Percentiles rank a stretch among this genome's conserved stretches.
Evolutionary conservation across 30 jellyfish, hydroid and myxozoan species (phyloP).

Genomic region (Hydractinia echinata): DNA sequence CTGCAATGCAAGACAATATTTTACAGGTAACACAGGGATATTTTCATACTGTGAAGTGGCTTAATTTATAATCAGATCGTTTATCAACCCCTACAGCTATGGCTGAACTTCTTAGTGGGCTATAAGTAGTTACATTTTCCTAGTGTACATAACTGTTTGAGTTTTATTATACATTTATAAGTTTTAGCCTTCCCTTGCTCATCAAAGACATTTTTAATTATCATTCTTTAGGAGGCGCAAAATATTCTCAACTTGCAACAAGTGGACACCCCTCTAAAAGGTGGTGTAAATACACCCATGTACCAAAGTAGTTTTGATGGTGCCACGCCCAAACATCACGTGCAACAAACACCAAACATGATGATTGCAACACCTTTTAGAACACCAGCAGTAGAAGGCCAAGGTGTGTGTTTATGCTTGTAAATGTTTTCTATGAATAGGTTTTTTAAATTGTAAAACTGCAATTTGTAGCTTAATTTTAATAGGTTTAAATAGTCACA

Average conservation of each 20-base stretch:
- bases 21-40: slow-evolving; percentile 50
- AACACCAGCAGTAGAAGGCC: slow-evolving; percentile 82
- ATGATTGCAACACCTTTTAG: slow-evolving; percentile 84
- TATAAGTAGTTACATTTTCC: too few relatives aligned
- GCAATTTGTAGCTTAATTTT: too few relatives aligned
- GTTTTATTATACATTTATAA: too few relatives aligned
- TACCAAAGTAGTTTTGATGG: slow-evolving; percentile 81
- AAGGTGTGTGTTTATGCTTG: slow-evolving; percentile 33
- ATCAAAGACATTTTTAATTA: neutral
- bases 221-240: slow-evolving; percentile 79
- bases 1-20: slow-evolving; percentile 88
- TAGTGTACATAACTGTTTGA: too few relatives aligned
- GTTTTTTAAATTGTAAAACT: too few relatives aligned
- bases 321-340: slow-evolving; percentile 82
- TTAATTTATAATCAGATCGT: too few relatives aligned
- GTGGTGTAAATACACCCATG: slow-evolving; percentile 90
- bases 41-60: too few relatives aligned
- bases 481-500: too few relatives aligned
- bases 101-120: too few relatives aligned
- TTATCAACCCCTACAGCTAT: too few relatives aligned
- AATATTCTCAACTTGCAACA: slow-evolving; percentile 81
- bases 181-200: too few relatives aligned
- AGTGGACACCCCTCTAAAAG: slow-evolving; percentile 94
- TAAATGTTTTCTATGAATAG: too few relatives aligned
- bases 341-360: slow-evolving; percentile 85